Evolutionary conservation across 1,140 invertebrate species (phyloP).

Genomic region (Conus ventricosus): DNA sequence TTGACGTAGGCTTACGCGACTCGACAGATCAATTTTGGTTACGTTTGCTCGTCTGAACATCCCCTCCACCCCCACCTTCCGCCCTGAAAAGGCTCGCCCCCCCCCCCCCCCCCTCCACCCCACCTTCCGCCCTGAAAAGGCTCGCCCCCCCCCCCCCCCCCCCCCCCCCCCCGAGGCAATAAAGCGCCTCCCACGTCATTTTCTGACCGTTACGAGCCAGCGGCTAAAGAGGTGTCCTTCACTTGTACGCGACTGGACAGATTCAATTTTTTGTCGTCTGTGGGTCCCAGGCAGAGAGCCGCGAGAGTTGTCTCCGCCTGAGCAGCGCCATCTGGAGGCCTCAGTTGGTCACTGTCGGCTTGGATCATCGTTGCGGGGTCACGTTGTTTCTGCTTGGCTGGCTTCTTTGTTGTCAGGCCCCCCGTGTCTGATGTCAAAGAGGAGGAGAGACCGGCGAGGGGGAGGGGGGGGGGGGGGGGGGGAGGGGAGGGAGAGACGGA

Average conservation of each 20-base stretch:
- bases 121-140: too few relatives aligned
- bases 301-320: neutral
- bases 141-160: too few relatives aligned
- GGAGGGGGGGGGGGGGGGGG: neutral
- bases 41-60: too few relatives aligned
- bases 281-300: neutral
- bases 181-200: neutral
- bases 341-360: neutral
- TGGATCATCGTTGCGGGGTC: conserved; percentile 2
- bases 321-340: neutral
- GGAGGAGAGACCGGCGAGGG: neutral
- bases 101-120: too few relatives aligned
- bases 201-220: neutral
- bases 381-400: neutral
- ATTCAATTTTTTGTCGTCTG: neutral
- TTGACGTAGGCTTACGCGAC: too few relatives aligned
- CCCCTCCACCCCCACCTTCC: too few relatives aligned
- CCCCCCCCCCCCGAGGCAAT: too few relatives aligned
- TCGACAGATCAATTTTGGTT: too few relatives aligned
- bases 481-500: neutral
- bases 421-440: neutral
- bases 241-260: neutral
- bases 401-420: neutral
- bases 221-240: conserved; percentile 1
- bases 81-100: too few relatives aligned